A percentile compares a stretch with the other conserved stretches of the same genome.
Conservation (phyloP, 2,797 vertebrate species). For the Pangasius mekongensis region DNA sequence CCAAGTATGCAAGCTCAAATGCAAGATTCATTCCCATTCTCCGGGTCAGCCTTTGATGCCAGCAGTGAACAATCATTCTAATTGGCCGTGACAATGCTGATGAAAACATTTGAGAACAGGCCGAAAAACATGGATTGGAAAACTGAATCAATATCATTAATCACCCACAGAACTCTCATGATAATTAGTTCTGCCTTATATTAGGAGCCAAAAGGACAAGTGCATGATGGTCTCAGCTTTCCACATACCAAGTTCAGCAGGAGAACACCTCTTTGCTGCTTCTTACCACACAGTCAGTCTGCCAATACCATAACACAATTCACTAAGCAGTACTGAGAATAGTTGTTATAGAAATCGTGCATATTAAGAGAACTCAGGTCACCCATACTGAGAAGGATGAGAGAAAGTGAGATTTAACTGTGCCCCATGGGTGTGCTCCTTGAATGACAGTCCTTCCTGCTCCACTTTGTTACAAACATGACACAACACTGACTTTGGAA, state of each 20-base stretch:
- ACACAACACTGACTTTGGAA: conserved; percentile 63
- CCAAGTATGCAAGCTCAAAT: conserved; percentile 49
- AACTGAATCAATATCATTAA: conserved; percentile 84
- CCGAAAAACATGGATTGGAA: conserved; percentile 75
- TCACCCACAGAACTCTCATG: conserved; percentile 76
- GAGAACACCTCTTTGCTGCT: conserved; percentile 16
- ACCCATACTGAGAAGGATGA: conserved; percentile 26
- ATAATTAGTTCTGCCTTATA: conserved; percentile 80
- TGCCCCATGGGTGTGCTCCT: conserved; percentile 18
- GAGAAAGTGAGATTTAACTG: conserved; percentile 26
- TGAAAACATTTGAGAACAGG: conserved; percentile 74
- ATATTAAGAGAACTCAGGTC: conserved; percentile 17
- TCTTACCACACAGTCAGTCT: conserved; percentile 9
- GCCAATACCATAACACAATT: background rate
- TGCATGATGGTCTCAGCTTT: conserved; percentile 56
- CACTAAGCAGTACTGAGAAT: conserved; percentile 20
- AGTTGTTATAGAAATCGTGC: conserved; percentile 6
- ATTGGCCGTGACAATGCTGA: conserved; percentile 80
- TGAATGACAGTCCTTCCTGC: conserved; percentile 43
- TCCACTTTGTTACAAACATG: conserved; percentile 61
- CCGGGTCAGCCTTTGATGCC: conserved; percentile 74
- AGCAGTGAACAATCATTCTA: conserved; percentile 78
- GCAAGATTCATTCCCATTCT: conserved; percentile 65
- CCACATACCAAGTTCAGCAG: conserved; percentile 63
- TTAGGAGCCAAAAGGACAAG: conserved; percentile 69